Percentiles rank a stretch among this genome's conserved stretches.
phyloP scores from a whole-genome alignment of 2,888 invertebrate species.

The Leucophora obtusa region DNA sequence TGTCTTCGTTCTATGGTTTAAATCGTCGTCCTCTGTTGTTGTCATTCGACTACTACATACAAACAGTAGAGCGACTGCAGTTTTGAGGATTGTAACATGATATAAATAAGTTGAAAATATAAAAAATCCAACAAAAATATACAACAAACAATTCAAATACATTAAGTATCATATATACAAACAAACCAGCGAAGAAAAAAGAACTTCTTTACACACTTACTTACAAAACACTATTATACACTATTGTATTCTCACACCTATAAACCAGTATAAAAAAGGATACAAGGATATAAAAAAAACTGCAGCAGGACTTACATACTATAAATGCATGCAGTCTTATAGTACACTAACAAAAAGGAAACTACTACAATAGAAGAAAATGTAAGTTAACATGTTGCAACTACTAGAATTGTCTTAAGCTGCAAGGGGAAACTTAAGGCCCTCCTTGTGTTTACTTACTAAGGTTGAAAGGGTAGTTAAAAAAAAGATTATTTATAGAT shows the following conservation, averaged over 20 bases:
- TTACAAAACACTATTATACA: constrained; percentile 23
- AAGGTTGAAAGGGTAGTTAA: neutral
- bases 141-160: constrained; percentile 56
- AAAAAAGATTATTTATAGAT: constrained; percentile 32
- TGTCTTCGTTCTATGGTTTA: constrained; percentile 51
- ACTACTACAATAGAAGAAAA: constrained; percentile 28
- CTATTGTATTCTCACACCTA: constrained; percentile 41
- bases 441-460: constrained; percentile 40
- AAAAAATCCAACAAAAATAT: constrained; percentile 18
- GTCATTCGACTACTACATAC: constrained; percentile 26
- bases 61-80: constrained; percentile 45
- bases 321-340: constrained; percentile 47
- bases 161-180: constrained; percentile 58
- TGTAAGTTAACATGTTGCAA: constrained; percentile 58
- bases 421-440: constrained; percentile 56
- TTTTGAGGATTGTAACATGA: constrained; percentile 60
- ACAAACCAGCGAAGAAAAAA: constrained; percentile 10
- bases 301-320: constrained; percentile 44
- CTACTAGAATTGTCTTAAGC: constrained; percentile 27
- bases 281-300: constrained; percentile 22
- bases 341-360: constrained; percentile 34
- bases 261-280: constrained; percentile 17
- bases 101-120: constrained; percentile 62
- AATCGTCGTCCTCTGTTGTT: constrained; percentile 55
- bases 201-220: constrained; percentile 16